A percentile compares a stretch with the other conserved stretches of the same genome.
Conservation (phyloP, 2,797 vertebrate species). For the Scomberomorus guttatus region DNA sequence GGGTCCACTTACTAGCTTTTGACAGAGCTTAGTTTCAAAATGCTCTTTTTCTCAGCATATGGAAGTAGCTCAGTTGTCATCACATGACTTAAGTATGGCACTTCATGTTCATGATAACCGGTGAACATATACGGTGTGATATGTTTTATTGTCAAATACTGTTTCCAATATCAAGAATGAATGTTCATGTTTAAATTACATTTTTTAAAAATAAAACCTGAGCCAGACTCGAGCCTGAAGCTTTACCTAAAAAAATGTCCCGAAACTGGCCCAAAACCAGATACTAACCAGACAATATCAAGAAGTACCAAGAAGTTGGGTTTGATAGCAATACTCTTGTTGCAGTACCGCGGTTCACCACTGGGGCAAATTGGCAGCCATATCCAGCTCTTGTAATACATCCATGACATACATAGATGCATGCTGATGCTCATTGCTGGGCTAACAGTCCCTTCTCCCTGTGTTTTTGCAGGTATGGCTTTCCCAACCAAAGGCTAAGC, state of each 20-base stretch:
- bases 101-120: not conserved
- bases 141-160: too few species aligned
- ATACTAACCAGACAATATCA: not conserved
- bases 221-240: not conserved
- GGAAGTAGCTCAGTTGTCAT: not conserved
- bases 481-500: constrained; percentile 99
- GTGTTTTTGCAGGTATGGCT: constrained; percentile 99
- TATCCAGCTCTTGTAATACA: constrained; percentile 80
- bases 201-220: too few species aligned
- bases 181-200: too few species aligned
- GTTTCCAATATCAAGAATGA: too few species aligned
- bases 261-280: not conserved
- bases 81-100: not conserved
- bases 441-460: constrained; percentile 90
- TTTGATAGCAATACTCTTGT: not conserved
- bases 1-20: not conserved
- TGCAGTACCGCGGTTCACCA: not conserved
- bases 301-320: not conserved
- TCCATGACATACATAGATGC: constrained; percentile 24
- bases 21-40: not conserved
- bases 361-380: constrained; percentile 32
- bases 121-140: too few species aligned
- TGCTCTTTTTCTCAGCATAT: not conserved
- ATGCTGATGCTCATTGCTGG: constrained; percentile 73
- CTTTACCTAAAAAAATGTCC: not conserved